Evolutionary conservation across 2,797 vertebrate species (phyloP), one percentile per base, ranked within the genome.

Genomic region (Gallinago nigripennis): DNA sequence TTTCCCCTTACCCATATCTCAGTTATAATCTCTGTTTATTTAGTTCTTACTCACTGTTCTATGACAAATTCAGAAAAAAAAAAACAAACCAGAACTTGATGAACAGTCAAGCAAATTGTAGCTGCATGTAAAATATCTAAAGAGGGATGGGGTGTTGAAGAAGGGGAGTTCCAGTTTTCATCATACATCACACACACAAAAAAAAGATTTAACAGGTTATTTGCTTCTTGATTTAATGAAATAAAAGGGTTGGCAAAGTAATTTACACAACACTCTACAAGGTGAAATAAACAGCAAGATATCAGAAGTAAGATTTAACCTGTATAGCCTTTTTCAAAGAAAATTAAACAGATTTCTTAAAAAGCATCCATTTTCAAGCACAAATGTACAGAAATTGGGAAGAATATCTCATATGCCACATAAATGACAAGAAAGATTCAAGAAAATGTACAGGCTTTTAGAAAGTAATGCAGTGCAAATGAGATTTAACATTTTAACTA

Each of bases 401-500:
- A 46, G 54, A 64, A 31, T 46, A 18, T 66, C 23, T 89, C 39
- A 58, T 39, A 77, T 61, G 64, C 43, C 58, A 77, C 20, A 8
- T 73, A 77, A 88, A 37, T 43, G 64, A 82, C 77, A 91, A 79
- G 69, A 53, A 65, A 75, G 41, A 77, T 60, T 71, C n/a, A 71
- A 80, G 51, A 88, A 81, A 86, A 71, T 54, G 28, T 48, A 70
- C 37, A 96, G 78, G 50, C 61, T 66, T 84, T 45, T 48, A 30
- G 51, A 82, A 91, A 90, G 50, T 17, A 87, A 89, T 46, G 77
- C 39, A 57, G 33, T 89, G 86, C 81, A 92, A 97, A 95, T 97
- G 94, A 96, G 96, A 95, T 94, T 85, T 73, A 88, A 88, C 92
- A 96, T 94, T 95, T 94, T 64, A 64, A 43, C 39, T 23, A 45